phyloP scores from a whole-genome alignment of 2,888 invertebrate species.

The Hedychridium roseum region DNA sequence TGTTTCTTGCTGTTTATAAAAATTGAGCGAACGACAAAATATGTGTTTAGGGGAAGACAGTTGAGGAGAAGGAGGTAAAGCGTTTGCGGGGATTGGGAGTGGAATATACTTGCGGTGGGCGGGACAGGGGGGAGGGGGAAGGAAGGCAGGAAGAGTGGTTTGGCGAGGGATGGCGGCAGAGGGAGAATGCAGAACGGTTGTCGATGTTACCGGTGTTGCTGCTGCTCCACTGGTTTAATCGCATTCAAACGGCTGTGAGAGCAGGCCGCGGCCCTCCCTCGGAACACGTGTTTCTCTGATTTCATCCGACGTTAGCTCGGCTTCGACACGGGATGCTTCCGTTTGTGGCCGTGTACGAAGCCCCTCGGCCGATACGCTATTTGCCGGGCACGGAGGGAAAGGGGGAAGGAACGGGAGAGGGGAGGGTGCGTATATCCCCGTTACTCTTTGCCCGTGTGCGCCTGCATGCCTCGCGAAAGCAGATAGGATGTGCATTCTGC shows the following conservation, averaged over 20 bases:
- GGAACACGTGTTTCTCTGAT: constrained; percentile 51
- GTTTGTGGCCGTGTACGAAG: background rate
- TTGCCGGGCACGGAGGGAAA: constrained; percentile 1
- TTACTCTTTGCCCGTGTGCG: constrained; percentile 7
- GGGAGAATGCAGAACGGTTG: constrained; percentile 21
- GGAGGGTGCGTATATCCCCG: background rate
- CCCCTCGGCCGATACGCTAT: background rate
- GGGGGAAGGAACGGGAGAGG: constrained; percentile 4
- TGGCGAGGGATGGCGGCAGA: too few relatives aligned
- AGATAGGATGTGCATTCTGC: constrained; percentile 23
- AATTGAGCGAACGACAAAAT: background rate
- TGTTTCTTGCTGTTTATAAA: background rate
- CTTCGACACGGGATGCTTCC: constrained; percentile 1
- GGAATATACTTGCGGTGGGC: too few relatives aligned
- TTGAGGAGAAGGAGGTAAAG: background rate
- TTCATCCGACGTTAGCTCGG: constrained; percentile 33
- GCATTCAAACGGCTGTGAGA: constrained; percentile 48
- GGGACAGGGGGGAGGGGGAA: too few relatives aligned
- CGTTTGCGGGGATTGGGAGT: background rate
- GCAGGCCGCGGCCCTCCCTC: constrained; percentile 24
- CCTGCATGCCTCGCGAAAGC: constrained; percentile 24
- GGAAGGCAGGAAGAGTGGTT: constrained; percentile 1
- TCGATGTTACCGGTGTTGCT: constrained; percentile 23
- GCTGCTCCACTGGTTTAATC: constrained; percentile 49
- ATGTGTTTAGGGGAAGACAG: background rate